A percentile compares a stretch with the other conserved stretches of the same genome.
Evolutionary conservation across 2,797 vertebrate species (phyloP).

Genomic region (Antrozous pallidus): DNA sequence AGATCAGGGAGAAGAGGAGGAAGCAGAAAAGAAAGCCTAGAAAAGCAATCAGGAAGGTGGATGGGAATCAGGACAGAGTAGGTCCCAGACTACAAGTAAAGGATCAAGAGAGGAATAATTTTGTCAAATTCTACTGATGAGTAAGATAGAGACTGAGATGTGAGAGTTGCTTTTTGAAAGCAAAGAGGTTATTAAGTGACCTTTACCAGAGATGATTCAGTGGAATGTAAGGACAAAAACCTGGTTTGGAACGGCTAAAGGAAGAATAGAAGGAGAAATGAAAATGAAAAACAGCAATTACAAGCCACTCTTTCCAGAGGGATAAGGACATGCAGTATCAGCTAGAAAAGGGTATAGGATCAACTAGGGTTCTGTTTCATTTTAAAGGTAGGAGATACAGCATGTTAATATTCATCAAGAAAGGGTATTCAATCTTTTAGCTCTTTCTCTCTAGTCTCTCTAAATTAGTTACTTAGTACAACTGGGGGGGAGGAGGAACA

Average conservation of each 20-base stretch:
- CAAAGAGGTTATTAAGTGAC: not conserved
- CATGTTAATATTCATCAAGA: not conserved
- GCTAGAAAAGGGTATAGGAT: not conserved
- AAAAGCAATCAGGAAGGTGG: not conserved
- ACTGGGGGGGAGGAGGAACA: not conserved
- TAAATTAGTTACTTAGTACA: not conserved
- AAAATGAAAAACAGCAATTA: not conserved
- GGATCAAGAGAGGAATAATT: not conserved
- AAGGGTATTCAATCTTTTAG: not conserved
- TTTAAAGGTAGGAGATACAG: not conserved
- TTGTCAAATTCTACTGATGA: not conserved
- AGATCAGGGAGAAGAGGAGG: not conserved
- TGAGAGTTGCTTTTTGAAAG: not conserved
- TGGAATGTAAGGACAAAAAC: not conserved
- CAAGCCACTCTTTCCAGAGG: not conserved
- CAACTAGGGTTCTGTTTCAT: not conserved
- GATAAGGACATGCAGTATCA: not conserved
- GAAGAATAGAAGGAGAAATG: not conserved
- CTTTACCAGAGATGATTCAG: not conserved
- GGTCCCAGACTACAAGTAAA: not conserved
- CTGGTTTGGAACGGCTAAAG: not conserved
- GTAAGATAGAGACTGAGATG: not conserved
- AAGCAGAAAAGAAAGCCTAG: not conserved
- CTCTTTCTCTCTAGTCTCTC: not conserved
- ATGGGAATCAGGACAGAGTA: not conserved